These are phyloP conservation scores for Orcinus orca DNA, from an alignment of 2,113 vertebrate species.

Conservation along the genomic window DNA sequence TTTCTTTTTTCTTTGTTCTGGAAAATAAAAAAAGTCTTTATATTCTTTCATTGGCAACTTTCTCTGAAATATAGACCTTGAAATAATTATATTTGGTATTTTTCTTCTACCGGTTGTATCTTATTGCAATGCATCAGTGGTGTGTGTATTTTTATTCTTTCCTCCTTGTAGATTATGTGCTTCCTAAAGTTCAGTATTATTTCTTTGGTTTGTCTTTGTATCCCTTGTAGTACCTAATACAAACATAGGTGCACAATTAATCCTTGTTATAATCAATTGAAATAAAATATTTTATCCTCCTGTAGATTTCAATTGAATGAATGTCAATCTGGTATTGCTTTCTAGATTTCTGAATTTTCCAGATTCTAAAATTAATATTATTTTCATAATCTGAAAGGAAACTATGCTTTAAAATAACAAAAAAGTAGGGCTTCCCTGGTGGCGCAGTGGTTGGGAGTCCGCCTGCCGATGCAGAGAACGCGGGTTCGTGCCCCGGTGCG, in stretches of 20 bases:
- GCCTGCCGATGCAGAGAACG: too few relatives aligned
- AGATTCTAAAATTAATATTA: not conserved
- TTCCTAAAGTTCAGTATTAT: not conserved
- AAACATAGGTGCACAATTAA: not conserved
- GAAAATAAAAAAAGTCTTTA: not conserved
- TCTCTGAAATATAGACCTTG: not conserved
- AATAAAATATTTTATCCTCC: not conserved
- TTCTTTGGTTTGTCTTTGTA: not conserved
- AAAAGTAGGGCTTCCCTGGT: not conserved
- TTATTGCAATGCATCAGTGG: not conserved
- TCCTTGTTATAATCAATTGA: not conserved
- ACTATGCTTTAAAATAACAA: not conserved
- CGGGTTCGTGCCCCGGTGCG: too few relatives aligned
- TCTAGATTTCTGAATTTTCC: not conserved
- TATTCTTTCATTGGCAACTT: not conserved
- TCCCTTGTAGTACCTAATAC: not conserved
- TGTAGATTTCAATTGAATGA: not conserved
- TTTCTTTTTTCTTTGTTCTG: not conserved
- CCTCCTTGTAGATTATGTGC: not conserved
- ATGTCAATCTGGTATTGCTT: not conserved
- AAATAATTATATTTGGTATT: not conserved
- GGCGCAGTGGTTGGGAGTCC: too few relatives aligned
- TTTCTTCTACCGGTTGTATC: not conserved
- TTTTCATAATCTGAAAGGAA: conserved; percentile 24
- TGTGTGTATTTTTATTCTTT: not conserved